A percentile compares a stretch with the other conserved stretches of the same genome.
These are phyloP conservation scores for Bubo scandiacus DNA, from an alignment of 2,113 vertebrate species.

Conservation along the genomic window DNA sequence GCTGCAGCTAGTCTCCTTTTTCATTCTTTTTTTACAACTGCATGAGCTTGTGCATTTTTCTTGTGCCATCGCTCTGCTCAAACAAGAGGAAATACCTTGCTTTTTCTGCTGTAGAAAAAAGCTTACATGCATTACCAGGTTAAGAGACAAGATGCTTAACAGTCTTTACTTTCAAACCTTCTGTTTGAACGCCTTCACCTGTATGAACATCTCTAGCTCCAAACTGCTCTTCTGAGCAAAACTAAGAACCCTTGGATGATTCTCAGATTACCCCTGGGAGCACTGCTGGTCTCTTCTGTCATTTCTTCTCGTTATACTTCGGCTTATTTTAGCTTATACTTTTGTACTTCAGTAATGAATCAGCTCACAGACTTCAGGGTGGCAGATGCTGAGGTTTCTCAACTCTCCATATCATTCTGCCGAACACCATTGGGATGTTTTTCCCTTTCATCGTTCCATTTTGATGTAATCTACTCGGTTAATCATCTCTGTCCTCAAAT, in stretches of 20 bases:
- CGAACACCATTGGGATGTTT: background rate
- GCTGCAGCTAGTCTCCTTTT: background rate
- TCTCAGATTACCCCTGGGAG: background rate
- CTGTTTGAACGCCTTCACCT: background rate
- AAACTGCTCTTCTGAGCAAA: background rate
- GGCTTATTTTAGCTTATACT: background rate
- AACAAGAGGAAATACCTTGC: background rate
- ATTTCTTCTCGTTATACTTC: background rate
- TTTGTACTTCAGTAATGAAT: background rate
- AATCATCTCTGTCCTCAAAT: background rate
- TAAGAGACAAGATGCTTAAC: background rate
- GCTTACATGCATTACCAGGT: rapidly evolving
- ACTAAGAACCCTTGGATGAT: background rate
- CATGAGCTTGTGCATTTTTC: background rate
- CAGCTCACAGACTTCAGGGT: background rate
- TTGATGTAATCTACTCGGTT: background rate
- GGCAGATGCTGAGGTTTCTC: background rate
- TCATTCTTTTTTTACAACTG: background rate
- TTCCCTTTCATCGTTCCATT: background rate
- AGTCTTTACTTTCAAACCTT: background rate
- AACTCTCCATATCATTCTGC: background rate
- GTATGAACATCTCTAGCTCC: background rate
- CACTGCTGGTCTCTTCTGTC: background rate
- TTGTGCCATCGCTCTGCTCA: background rate
- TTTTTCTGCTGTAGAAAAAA: background rate